phyloP scores from a whole-genome alignment of 2,797 vertebrate species.

The Gastrophryne carolinensis region DNA sequence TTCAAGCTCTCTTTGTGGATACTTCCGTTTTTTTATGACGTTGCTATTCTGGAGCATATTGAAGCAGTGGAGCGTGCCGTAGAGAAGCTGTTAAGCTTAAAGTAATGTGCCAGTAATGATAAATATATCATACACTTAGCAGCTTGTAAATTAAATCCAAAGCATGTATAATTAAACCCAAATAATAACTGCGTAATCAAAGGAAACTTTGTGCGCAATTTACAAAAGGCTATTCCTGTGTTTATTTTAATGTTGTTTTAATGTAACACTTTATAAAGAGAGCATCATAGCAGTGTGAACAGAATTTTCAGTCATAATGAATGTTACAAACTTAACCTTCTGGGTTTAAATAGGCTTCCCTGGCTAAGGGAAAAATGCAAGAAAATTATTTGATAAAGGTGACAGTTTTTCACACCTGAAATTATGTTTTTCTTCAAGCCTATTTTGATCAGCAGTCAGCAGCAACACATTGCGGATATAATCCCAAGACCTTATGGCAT shows the following conservation, averaged over 20 bases:
- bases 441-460: slow-evolving; percentile 87
- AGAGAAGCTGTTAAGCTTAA: slow-evolving; percentile 5
- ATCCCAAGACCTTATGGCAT: slow-evolving; percentile 85
- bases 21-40: slow-evolving; percentile 27
- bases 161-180: slow-evolving; percentile 66
- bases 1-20: slow-evolving; percentile 41
- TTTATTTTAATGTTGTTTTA: slow-evolving; percentile 75
- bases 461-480: slow-evolving; percentile 94
- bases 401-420: slow-evolving; percentile 95
- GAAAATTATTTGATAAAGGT: slow-evolving; percentile 89
- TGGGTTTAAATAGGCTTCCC: slow-evolving; percentile 83
- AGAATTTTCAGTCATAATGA: slow-evolving; percentile 82
- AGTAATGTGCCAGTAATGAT: slow-evolving; percentile 12
- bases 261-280: slow-evolving; percentile 72
- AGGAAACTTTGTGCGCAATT: slow-evolving; percentile 49
- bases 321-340: slow-evolving; percentile 87
- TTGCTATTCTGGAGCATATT: slow-evolving; percentile 35
- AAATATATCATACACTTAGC: slow-evolving; percentile 22
- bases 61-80: slow-evolving; percentile 13
- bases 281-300: slow-evolving; percentile 76
- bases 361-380: slow-evolving; percentile 74
- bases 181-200: slow-evolving; percentile 58
- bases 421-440: slow-evolving; percentile 85
- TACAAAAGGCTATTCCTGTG: slow-evolving; percentile 63
- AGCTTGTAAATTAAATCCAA: slow-evolving; percentile 49